These are phyloP conservation scores for Monomorium pharaonis DNA, from an alignment of 1,140 invertebrate genomes.

Conservation along the genomic window DNA sequence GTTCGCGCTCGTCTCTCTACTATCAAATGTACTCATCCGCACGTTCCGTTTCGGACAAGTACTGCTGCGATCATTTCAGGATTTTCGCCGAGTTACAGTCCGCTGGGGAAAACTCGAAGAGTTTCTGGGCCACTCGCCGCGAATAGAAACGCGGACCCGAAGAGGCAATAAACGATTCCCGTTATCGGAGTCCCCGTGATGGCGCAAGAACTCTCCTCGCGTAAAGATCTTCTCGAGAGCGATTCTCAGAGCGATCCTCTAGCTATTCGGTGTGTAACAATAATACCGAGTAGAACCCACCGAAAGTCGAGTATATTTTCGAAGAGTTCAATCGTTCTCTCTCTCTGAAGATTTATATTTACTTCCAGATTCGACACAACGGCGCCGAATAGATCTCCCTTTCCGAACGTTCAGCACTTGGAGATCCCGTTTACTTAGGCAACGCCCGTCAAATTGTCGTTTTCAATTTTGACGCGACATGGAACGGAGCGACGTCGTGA, in stretches of 20 bases:
- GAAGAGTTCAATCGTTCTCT: neutral
- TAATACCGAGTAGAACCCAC: neutral
- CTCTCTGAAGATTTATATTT: neutral
- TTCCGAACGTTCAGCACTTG: neutral
- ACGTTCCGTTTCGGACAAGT: neutral
- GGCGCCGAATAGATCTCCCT: neutral
- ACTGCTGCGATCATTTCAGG: neutral
- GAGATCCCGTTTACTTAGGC: neutral
- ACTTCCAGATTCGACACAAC: neutral
- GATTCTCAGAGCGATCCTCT: neutral
- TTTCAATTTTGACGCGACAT: neutral
- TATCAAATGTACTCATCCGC: conserved; percentile 33
- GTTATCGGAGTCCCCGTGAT: conserved; percentile 8
- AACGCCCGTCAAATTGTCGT: neutral
- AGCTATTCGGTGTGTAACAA: neutral
- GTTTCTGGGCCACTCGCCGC: neutral
- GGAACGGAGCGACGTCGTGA: neutral
- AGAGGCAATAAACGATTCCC: neutral
- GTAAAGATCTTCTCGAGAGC: neutral
- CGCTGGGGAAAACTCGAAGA: neutral
- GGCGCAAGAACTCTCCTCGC: neutral
- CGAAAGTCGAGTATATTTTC: neutral
- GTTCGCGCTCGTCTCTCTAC: neutral
- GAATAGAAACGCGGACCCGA: neutral
- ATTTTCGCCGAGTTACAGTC: neutral